These are phyloP conservation scores for Megathymus violae DNA, from an alignment of 1,140 invertebrate species.

Conservation along the genomic window DNA sequence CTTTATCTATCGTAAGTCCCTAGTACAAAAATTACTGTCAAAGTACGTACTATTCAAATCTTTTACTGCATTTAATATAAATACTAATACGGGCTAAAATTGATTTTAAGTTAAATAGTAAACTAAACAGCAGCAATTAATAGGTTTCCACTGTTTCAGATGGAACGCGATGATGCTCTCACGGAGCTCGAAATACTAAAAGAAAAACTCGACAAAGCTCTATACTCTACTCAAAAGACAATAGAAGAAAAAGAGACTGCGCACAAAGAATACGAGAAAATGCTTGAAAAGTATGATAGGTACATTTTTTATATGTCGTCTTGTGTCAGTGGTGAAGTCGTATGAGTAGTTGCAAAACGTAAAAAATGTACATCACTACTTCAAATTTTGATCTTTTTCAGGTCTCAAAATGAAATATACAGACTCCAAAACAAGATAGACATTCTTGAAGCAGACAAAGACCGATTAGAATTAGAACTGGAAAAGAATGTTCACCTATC, in stretches of 20 bases:
- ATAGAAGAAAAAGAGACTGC: slow-evolving; percentile 94
- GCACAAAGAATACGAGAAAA: slow-evolving; percentile 95
- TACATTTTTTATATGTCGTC: slow-evolving; percentile 82
- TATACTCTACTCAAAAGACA: slow-evolving; percentile 90
- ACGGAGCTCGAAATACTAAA: slow-evolving; percentile 94
- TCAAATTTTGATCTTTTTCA: slow-evolving; percentile 69
- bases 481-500: slow-evolving; percentile 92
- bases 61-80: too few relatives aligned
- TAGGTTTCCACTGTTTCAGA: slow-evolving; percentile 79
- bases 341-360: slow-evolving; percentile 32
- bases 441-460: slow-evolving; percentile 92
- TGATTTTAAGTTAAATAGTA: too few relatives aligned
- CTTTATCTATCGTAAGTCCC: too few relatives aligned
- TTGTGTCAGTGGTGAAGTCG: slow-evolving; percentile 66
- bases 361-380: slow-evolving; percentile 11
- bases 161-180: slow-evolving; percentile 93
- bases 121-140: too few relatives aligned
- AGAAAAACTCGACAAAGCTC: slow-evolving; percentile 94
- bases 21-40: too few relatives aligned
- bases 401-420: slow-evolving; percentile 94
- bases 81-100: too few relatives aligned
- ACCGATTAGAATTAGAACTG: slow-evolving; percentile 92
- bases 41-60: too few relatives aligned
- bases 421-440: slow-evolving; percentile 94
- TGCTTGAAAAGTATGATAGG: slow-evolving; percentile 97